These are phyloP conservation scores for Hoplostethus atlanticus DNA, from an alignment of 2,797 vertebrate species.

Conservation along the genomic window DNA sequence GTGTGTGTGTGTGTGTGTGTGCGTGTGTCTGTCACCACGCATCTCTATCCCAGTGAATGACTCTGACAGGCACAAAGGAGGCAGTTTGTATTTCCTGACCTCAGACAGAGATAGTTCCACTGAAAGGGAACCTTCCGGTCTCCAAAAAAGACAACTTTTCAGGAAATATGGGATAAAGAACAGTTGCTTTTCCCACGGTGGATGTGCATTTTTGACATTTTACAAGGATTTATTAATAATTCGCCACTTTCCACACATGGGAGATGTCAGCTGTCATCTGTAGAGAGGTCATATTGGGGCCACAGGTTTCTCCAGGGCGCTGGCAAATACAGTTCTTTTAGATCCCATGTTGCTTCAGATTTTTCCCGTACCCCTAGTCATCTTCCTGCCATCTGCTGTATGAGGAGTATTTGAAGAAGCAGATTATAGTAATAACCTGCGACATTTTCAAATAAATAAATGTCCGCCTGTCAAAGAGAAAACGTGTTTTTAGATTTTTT, in stretches of 20 bases:
- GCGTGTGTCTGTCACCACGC: constrained; percentile 31
- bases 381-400: too few species aligned
- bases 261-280: not conserved
- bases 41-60: constrained; percentile 41
- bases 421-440: too few species aligned
- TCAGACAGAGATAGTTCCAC: constrained; percentile 6
- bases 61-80: constrained; percentile 30
- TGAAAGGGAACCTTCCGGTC: constrained; percentile 25
- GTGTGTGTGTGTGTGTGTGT: constrained; percentile 6
- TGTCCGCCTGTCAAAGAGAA: too few species aligned
- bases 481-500: too few species aligned
- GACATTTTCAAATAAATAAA: too few species aligned
- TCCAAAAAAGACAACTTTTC: not conserved
- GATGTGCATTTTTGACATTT: too few species aligned
- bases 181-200: not conserved
- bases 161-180: not conserved
- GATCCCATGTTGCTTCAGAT: too few species aligned
- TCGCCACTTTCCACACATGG: too few species aligned
- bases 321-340: too few species aligned
- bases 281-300: not conserved
- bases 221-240: not conserved
- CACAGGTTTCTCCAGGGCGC: not conserved
- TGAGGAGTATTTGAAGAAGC: too few species aligned
- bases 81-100: constrained; percentile 31
- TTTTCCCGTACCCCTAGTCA: too few species aligned